Conservation (phyloP, 2,888 invertebrate species). For the Keiferia lycopersicella region DNA sequence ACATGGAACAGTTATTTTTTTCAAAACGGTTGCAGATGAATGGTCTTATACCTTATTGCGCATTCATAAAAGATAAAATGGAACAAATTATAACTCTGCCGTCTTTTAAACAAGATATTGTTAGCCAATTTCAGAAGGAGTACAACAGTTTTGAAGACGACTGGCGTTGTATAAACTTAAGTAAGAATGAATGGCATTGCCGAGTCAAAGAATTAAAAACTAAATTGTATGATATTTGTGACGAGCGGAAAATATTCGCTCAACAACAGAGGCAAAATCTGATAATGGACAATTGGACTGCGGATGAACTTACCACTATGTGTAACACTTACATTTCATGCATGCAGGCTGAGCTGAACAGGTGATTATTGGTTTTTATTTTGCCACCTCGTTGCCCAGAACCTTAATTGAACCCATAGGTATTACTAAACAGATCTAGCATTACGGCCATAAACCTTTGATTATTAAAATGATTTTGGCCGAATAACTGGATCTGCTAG, state of each 20-base stretch:
- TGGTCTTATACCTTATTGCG: conserved; percentile 79
- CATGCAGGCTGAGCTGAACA: conserved; percentile 83
- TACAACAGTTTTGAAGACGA: conserved; percentile 83
- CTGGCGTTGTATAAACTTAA: conserved; percentile 77
- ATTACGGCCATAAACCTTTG: no score
- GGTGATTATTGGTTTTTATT: conserved; percentile 47
- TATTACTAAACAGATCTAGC: no score
- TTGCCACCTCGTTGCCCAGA: no score
- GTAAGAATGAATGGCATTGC: conserved; percentile 84
- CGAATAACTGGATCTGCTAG: no score
- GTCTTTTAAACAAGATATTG: conserved; percentile 80
- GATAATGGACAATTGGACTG: conserved; percentile 81
- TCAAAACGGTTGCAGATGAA: conserved; percentile 79
- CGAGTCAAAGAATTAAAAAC: conserved; percentile 75
- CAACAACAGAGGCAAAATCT: conserved; percentile 77
- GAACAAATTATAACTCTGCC: conserved; percentile 77
- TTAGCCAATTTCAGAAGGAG: conserved; percentile 79
- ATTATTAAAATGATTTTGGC: no score
- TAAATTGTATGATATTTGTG: conserved; percentile 79
- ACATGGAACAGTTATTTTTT: conserved; percentile 80
- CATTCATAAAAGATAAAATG: conserved; percentile 79
- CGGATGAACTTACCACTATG: conserved; percentile 76
- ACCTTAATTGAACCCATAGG: no score
- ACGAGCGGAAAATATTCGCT: conserved; percentile 75
- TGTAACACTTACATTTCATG: conserved; percentile 79